phyloP scores from a whole-genome alignment of 2,113 vertebrate genomes.

The Heterotilapia buettikoferi region DNA sequence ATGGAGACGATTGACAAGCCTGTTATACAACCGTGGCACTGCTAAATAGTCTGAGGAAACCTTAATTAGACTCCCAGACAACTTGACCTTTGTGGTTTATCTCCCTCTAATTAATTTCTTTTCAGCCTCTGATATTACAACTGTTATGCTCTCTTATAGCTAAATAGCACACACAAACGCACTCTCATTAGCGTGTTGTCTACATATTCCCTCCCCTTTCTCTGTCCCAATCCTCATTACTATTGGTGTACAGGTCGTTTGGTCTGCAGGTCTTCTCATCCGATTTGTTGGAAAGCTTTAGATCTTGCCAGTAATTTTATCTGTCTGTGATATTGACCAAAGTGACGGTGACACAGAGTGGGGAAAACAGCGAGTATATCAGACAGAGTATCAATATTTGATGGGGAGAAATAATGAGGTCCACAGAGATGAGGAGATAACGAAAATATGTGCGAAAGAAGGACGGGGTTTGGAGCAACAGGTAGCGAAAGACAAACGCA shows the following conservation, averaged over 20 bases:
- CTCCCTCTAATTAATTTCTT: neutral
- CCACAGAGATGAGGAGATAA: neutral
- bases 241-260: neutral
- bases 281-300: neutral
- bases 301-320: neutral
- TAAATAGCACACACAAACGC: neutral
- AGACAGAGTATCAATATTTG: neutral
- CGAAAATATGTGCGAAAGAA: neutral
- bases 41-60: neutral
- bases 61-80: neutral
- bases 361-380: neutral
- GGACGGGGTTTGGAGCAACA: neutral
- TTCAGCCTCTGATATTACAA: neutral
- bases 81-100: neutral
- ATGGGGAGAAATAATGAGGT: constrained; percentile 28
- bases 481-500: neutral
- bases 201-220: neutral
- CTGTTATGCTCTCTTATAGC: neutral
- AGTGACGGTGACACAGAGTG: neutral
- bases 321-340: neutral
- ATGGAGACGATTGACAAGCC: neutral
- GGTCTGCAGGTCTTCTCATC: neutral
- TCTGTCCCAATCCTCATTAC: neutral
- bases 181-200: neutral
- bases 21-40: neutral